phyloP scores from a whole-genome alignment of 2,113 vertebrate species.

The Oncorhynchus nerka region DNA sequence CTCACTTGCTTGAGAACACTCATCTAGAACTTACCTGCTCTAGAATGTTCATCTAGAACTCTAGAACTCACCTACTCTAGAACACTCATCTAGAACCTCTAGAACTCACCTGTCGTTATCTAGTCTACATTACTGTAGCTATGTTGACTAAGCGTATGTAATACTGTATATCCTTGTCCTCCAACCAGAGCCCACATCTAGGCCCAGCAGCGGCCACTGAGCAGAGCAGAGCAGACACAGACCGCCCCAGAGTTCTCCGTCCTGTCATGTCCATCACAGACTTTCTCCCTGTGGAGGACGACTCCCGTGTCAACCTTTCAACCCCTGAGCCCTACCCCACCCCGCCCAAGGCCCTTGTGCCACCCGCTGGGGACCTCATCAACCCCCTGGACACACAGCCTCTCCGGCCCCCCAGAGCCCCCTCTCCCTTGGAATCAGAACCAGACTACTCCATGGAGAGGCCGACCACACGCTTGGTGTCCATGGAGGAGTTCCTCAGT shows the following conservation, averaged over 20 bases:
- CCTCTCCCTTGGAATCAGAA: slow-evolving; percentile 70
- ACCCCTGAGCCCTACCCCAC: slow-evolving; percentile 53
- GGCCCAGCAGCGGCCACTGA: slow-evolving; percentile 35
- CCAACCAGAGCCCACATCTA: slow-evolving; percentile 7
- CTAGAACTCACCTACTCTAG: not conserved
- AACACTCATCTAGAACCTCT: not conserved
- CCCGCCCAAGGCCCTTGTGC: slow-evolving; percentile 45
- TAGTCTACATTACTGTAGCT: no score
- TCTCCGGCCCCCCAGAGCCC: slow-evolving; percentile 48
- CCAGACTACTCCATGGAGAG: slow-evolving; percentile 59
- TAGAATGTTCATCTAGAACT: not conserved
- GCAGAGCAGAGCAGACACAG: slow-evolving; percentile 59
- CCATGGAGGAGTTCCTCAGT: slow-evolving; percentile 76
- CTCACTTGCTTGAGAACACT: not conserved
- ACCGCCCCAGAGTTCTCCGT: slow-evolving; percentile 60
- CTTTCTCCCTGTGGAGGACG: slow-evolving; percentile 66
- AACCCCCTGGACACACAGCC: slow-evolving; percentile 47
- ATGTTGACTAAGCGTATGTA: no score
- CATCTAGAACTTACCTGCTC: no score
- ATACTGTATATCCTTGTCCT: slow-evolving; percentile 18
- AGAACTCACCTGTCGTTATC: not conserved
- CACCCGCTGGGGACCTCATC: slow-evolving; percentile 42
- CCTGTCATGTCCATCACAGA: slow-evolving; percentile 70
- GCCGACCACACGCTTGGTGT: slow-evolving; percentile 69
- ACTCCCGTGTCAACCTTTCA: slow-evolving; percentile 62